A percentile compares a stretch with the other conserved stretches of the same genome.
Evolutionary conservation across 2,113 vertebrate species (phyloP).

Genomic region (Perca schrenkii): DNA sequence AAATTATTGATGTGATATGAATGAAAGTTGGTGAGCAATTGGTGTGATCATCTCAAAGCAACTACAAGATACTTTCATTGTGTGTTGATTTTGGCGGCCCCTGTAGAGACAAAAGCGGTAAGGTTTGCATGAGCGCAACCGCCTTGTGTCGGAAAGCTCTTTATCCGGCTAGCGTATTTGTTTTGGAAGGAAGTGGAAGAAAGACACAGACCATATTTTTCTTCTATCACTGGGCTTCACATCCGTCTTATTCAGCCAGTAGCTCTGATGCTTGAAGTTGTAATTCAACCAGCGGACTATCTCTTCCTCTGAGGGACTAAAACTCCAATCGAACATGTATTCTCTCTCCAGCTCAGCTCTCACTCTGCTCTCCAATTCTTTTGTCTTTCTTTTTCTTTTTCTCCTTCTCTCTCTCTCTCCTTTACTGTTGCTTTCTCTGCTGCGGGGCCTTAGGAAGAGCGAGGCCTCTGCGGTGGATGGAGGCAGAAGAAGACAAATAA

Average conservation of each 20-base stretch:
- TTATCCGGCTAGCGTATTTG: too few relatives aligned
- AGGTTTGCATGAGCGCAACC: too few relatives aligned
- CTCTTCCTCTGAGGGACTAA: constrained; percentile 29
- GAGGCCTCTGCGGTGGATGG: constrained; percentile 46
- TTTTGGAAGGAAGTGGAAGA: too few relatives aligned
- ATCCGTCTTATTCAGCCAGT: background rate
- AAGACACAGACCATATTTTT: too few relatives aligned
- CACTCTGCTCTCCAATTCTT: constrained; percentile 23
- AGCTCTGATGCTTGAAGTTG: background rate
- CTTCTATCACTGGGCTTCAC: too few relatives aligned
- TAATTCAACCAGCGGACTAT: constrained; percentile 5
- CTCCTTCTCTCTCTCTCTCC: background rate
- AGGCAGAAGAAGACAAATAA: constrained; percentile 80
- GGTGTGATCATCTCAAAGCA: too few relatives aligned
- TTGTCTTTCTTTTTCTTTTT: background rate
- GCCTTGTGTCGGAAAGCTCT: too few relatives aligned
- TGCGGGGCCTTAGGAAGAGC: constrained; percentile 44
- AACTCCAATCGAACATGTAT: constrained; percentile 23
- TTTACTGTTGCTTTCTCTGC: constrained; percentile 2
- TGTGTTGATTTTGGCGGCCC: too few relatives aligned
- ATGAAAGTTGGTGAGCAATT: too few relatives aligned
- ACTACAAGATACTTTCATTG: too few relatives aligned
- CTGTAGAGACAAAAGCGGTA: too few relatives aligned
- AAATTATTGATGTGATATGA: too few relatives aligned
- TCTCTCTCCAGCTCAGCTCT: constrained; percentile 30